These are phyloP conservation scores for Melanotaenia trifasciata DNA, from an alignment of 2,797 vertebrate species.

Conservation along the genomic window DNA sequence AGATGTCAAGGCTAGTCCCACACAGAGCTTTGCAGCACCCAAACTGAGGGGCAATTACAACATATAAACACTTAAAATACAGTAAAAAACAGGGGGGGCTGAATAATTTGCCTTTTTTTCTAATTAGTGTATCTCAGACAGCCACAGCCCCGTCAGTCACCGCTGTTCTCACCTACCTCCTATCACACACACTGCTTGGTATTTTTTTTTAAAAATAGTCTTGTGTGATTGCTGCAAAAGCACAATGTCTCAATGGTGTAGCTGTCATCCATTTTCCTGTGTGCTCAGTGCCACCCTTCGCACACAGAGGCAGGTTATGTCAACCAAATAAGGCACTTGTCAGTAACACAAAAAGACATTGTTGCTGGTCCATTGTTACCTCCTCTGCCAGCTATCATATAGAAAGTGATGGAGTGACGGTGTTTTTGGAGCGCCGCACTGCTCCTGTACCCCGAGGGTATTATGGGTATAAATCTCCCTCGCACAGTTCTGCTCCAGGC, in stretches of 20 bases:
- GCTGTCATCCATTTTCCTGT: conserved; percentile 73
- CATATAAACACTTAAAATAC: conserved; percentile 68
- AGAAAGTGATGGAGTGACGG: conserved; percentile 78
- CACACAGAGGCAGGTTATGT: conserved; percentile 72
- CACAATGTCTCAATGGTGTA: conserved; percentile 75
- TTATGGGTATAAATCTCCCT: conserved; percentile 80
- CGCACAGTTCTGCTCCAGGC: conserved; percentile 76
- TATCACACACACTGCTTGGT: conserved; percentile 45
- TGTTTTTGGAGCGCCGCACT: conserved; percentile 66
- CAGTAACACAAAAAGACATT: conserved; percentile 81
- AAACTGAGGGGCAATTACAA: conserved; percentile 71
- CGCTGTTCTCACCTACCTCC: conserved; percentile 22
- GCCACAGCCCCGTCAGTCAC: conserved; percentile 50
- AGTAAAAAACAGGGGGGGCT: conserved; percentile 42
- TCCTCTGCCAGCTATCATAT: conserved; percentile 75
- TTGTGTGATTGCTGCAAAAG: conserved; percentile 63
- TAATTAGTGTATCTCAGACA: conserved; percentile 64
- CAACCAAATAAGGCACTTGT: conserved; percentile 82
- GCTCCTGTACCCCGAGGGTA: conserved; percentile 66
- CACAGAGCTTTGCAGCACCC: conserved; percentile 62
- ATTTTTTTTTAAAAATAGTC: conserved; percentile 39
- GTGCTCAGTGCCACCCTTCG: conserved; percentile 65
- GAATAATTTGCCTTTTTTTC: conserved; percentile 49
- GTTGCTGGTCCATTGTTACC: conserved; percentile 78
- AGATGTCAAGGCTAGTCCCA: conserved; percentile 64